Percentiles rank a stretch among this genome's conserved stretches.
Evolutionary conservation across 2,888 invertebrate species (phyloP).

Genomic region (Sipha maydis): DNA sequence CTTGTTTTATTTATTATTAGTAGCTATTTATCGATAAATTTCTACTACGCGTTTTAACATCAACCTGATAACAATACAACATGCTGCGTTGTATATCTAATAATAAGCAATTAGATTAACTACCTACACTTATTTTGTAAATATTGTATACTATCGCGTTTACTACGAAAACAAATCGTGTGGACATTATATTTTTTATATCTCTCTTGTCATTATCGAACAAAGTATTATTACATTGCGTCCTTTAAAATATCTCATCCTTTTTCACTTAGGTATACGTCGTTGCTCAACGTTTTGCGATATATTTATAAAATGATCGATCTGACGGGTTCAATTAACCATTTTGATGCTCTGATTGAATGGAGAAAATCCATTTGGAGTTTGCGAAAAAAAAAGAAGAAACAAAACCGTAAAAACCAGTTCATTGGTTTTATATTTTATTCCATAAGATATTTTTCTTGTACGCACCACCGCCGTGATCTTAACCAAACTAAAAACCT

Average conservation of each 20-base stretch:
- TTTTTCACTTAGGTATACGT: neutral
- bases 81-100: neutral
- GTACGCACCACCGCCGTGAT: neutral
- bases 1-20: neutral
- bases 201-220: neutral
- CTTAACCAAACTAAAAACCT: constrained; percentile 15
- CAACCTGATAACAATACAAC: neutral
- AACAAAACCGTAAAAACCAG: constrained; percentile 38
- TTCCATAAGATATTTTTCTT: constrained; percentile 35
- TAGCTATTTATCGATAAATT: neutral
- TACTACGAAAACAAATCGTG: neutral
- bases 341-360: constrained; percentile 33
- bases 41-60: neutral
- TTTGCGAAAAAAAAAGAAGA: constrained; percentile 30
- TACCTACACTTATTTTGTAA: neutral
- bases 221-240: neutral
- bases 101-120: neutral
- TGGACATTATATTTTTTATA: neutral
- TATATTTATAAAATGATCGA: neutral
- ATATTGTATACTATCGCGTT: neutral
- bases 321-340: constrained; percentile 35
- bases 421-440: constrained; percentile 45
- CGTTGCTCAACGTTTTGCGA: neutral
- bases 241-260: neutral
- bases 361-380: constrained; percentile 32